phyloP scores from a whole-genome alignment of 1,140 invertebrate genomes.

The Calycopis cecrops region DNA sequence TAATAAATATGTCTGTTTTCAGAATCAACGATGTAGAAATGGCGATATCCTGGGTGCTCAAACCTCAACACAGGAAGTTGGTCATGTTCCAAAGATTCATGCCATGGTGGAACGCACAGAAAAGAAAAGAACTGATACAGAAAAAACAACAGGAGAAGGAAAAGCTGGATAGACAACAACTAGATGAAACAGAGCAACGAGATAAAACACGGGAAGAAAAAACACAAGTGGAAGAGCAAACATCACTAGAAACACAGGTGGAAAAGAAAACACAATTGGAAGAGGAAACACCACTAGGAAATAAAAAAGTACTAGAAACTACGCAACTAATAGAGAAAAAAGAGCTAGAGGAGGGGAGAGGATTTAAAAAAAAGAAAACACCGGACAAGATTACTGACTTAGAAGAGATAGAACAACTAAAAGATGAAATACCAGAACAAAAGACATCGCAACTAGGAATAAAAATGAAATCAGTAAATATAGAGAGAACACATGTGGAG shows the following conservation, averaged over 20 bases:
- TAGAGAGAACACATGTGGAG: background rate
- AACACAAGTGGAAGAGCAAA: background rate
- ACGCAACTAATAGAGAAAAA: too few relatives aligned
- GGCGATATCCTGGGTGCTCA: slow-evolving; percentile 69
- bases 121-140: slow-evolving; percentile 51
- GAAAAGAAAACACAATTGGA: background rate
- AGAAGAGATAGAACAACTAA: background rate
- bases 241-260: background rate
- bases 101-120: slow-evolving; percentile 66
- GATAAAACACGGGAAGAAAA: background rate
- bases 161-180: slow-evolving; percentile 26
- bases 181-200: background rate
- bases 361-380: background rate
- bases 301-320: background rate
- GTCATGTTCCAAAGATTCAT: slow-evolving; percentile 70
- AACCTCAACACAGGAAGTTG: slow-evolving; percentile 56
- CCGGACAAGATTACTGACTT: background rate
- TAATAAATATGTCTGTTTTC: slow-evolving; percentile 28
- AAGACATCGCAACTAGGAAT: too few relatives aligned
- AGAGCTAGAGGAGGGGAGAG: too few relatives aligned
- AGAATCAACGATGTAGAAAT: slow-evolving; percentile 67
- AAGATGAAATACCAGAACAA: background rate
- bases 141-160: slow-evolving; percentile 38
- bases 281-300: background rate
- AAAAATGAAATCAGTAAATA: too few relatives aligned